phyloP scores from a whole-genome alignment of 2,113 vertebrate species.

The Myiagra hebetior region DNA sequence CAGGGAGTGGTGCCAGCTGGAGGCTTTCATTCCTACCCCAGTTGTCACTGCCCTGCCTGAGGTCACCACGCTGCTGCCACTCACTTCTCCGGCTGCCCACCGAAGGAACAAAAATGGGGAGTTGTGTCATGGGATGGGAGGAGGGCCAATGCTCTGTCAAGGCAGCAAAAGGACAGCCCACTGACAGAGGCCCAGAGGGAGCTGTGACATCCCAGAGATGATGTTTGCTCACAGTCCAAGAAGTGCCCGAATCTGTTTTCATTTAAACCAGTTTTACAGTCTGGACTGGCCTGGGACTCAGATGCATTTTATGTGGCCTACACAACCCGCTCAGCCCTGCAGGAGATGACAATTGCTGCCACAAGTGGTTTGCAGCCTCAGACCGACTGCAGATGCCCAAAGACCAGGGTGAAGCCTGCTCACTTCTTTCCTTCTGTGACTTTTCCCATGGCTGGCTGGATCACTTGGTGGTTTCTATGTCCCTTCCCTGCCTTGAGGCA shows the following conservation, averaged over 20 bases:
- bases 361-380: neutral
- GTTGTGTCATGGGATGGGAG: neutral
- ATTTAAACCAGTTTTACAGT: neutral
- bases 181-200: neutral
- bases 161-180: neutral
- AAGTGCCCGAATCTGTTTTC: neutral
- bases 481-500: conserved; percentile 32
- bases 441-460: neutral
- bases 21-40: neutral
- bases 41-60: neutral
- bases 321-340: neutral
- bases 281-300: neutral
- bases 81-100: fast-evolving
- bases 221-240: neutral
- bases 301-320: neutral
- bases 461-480: neutral
- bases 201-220: fast-evolving
- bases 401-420: neutral
- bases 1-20: fast-evolving
- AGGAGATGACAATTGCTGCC: neutral
- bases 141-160: fast-evolving
- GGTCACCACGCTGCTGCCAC: fast-evolving
- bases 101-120: fast-evolving
- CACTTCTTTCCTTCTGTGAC: neutral
- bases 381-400: neutral